These are phyloP conservation scores for Patella pellucida DNA, from an alignment of 2,888 invertebrate species.

Conservation along the genomic window DNA sequence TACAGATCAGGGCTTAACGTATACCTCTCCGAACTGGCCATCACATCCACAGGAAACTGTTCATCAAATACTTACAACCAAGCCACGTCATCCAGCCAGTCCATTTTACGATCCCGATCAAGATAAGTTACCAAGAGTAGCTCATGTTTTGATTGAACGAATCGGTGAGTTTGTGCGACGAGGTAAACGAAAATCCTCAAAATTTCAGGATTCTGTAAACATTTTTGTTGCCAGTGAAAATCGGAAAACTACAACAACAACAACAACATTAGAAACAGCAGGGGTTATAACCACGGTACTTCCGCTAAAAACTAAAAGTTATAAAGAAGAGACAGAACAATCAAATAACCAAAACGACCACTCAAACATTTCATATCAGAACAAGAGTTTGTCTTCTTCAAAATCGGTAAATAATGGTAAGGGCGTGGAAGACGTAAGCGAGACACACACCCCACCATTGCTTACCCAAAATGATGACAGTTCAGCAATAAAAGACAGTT, in stretches of 20 bases:
- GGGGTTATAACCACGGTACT: no score
- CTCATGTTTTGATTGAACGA: constrained; percentile 78
- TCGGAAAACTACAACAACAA: no score
- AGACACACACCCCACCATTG: no score
- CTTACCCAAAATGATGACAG: neutral
- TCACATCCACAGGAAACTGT: constrained; percentile 90
- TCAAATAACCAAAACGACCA: no score
- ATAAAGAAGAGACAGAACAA: no score
- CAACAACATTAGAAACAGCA: no score
- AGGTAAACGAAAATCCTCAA: constrained; percentile 27
- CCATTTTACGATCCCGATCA: constrained; percentile 94
- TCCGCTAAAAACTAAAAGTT: no score
- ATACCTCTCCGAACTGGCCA: constrained; percentile 96
- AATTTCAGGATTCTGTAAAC: neutral
- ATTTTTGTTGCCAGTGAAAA: neutral
- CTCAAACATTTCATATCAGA: no score
- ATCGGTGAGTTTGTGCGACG: constrained; percentile 52
- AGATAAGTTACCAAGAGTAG: constrained; percentile 88
- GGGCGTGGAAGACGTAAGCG: no score
- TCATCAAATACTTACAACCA: constrained; percentile 88
- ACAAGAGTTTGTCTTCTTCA: no score
- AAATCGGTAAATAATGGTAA: no score
- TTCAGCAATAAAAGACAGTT: neutral
- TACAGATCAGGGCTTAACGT: constrained; percentile 94
- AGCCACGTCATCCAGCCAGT: constrained; percentile 92